Percentiles rank a stretch among this genome's conserved stretches.
phyloP scores from a whole-genome alignment of 2,888 invertebrate genomes.

The Napeogenes inachia region DNA sequence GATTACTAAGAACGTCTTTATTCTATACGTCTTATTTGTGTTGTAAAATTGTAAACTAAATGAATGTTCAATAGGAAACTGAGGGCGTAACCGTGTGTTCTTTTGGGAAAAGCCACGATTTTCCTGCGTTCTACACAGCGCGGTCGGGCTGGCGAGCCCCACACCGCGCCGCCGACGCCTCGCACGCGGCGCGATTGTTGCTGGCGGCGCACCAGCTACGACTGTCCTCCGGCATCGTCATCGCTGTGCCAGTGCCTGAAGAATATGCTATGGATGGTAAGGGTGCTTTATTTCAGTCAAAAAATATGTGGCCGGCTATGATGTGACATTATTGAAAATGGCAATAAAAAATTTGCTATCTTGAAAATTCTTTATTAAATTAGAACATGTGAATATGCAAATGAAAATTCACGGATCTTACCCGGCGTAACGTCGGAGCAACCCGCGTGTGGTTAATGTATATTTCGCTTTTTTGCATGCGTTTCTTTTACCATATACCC shows the following conservation, averaged over 20 bases:
- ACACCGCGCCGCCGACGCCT: slow-evolving; percentile 79
- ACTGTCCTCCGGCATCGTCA: slow-evolving; percentile 84
- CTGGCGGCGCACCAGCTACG: slow-evolving; percentile 71
- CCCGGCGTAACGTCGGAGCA: slow-evolving; percentile 20
- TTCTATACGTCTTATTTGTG: background rate
- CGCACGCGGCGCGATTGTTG: slow-evolving; percentile 86
- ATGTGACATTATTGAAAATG: too few species aligned
- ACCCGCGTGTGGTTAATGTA: slow-evolving; percentile 22
- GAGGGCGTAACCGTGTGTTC: slow-evolving; percentile 94
- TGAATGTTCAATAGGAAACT: slow-evolving; percentile 83
- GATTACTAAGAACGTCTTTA: too few species aligned
- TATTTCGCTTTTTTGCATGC: slow-evolving; percentile 21
- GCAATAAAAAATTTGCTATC: too few species aligned
- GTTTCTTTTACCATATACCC: slow-evolving; percentile 11
- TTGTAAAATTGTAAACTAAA: background rate
- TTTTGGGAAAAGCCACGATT: slow-evolving; percentile 82
- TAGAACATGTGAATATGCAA: slow-evolving; percentile 17
- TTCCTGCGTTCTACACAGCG: slow-evolving; percentile 96
- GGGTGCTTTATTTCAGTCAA: background rate
- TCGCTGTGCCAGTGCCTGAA: slow-evolving; percentile 94
- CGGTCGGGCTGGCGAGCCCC: slow-evolving; percentile 86
- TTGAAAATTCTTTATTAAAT: slow-evolving; percentile 3
- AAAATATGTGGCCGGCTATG: background rate
- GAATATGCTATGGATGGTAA: slow-evolving; percentile 79
- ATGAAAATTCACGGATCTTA: slow-evolving; percentile 23